A percentile compares a stretch with the other conserved stretches of the same genome.
These are phyloP conservation scores for Coreius guichenoti DNA, from an alignment of 2,797 vertebrate species.

Conservation along the genomic window DNA sequence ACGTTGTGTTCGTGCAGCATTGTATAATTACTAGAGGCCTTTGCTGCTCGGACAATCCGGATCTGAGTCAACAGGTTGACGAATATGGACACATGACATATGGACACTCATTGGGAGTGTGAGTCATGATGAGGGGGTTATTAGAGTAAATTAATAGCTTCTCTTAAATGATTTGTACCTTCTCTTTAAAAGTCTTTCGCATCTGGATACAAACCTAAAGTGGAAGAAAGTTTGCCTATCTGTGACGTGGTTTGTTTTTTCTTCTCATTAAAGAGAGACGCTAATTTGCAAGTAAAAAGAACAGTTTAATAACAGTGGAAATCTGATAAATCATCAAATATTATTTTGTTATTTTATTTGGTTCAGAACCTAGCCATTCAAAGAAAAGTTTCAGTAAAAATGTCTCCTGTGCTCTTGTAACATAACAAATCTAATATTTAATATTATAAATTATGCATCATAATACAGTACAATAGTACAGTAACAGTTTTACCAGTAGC, in stretches of 20 bases:
- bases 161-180: constrained; percentile 1
- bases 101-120: not conserved
- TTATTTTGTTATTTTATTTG: not conserved
- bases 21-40: constrained; percentile 43
- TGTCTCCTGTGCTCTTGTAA: not conserved
- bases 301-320: not conserved
- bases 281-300: constrained; percentile 4
- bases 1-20: constrained; percentile 40
- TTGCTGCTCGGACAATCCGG: constrained; percentile 18
- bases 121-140: constrained; percentile 22
- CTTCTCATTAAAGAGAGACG: not conserved
- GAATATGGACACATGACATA: no score
- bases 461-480: not conserved
- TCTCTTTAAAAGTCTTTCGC: no score
- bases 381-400: not conserved
- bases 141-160: constrained; percentile 5
- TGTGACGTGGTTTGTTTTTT: not conserved
- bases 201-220: constrained; percentile 5
- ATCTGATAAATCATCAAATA: not conserved
- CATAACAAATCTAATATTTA: not conserved
- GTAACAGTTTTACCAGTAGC: not conserved
- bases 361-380: not conserved
- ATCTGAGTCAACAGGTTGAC: constrained; percentile 30
- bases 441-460: not conserved
- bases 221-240: not conserved